phyloP scores from a whole-genome alignment of 2,888 invertebrate species.

The Argynnis bischoffii region DNA sequence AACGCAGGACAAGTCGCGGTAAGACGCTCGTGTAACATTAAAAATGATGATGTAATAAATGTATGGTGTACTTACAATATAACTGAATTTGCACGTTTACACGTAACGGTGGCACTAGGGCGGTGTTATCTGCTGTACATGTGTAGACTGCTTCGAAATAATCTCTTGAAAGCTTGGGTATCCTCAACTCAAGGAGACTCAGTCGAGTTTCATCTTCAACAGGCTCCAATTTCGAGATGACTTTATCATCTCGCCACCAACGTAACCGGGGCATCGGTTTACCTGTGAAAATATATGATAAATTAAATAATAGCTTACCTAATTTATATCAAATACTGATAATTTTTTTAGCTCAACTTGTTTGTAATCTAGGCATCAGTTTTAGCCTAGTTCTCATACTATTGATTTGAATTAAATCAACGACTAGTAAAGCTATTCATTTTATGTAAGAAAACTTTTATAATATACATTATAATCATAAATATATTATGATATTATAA shows the following conservation, averaged over 20 bases:
- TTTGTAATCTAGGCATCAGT: too few species aligned
- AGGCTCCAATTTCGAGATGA: conserved; percentile 65
- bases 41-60: background rate
- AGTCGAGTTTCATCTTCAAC: conserved; percentile 64
- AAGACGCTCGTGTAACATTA: background rate
- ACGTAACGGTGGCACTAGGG: conserved; percentile 85
- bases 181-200: conserved; percentile 63
- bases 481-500: too few species aligned
- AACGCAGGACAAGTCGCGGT: too few species aligned
- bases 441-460: too few species aligned
- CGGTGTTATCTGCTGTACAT: conserved; percentile 88
- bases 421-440: too few species aligned
- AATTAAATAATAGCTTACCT: too few species aligned
- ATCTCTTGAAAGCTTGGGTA: conserved; percentile 79
- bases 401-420: too few species aligned
- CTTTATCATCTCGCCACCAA: conserved; percentile 77
- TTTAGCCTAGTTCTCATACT: too few species aligned
- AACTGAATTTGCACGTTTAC: conserved; percentile 87
- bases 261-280: conserved; percentile 74
- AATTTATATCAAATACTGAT: too few species aligned
- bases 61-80: conserved; percentile 77
- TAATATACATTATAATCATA: too few species aligned
- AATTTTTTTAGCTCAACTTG: too few species aligned
- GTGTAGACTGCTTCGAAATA: conserved; percentile 86
- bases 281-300: conserved; percentile 51